Base-by-base conservation (phyloP, 2,113 vertebrate species). In the Salminus brasiliensis region DNA sequence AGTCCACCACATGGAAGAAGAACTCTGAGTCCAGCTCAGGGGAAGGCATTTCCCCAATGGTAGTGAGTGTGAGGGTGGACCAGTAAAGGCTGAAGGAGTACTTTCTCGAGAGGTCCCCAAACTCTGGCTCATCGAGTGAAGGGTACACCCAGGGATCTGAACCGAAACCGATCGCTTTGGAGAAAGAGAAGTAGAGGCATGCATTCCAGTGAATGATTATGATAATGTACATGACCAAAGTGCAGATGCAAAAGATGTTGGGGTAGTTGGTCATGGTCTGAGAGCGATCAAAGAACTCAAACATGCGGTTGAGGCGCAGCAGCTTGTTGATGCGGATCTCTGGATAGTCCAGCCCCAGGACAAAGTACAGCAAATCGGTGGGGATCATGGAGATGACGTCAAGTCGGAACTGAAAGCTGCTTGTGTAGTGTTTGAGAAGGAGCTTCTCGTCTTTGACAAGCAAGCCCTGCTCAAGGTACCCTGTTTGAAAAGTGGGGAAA, bases 121-220 rank as follows among this genome's bases (percentile, higher is more conserved):
- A 99, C 27, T 93, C 96, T 0, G 92, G 92, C 79, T 93, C 84
- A 10, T 88, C 86, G 45, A 92, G 39, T 29, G 89, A 81, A 0
- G 93, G 93, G 77, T 94, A 93, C 29, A 94, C 93, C 93, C 93
- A 94, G 16, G 90, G 81, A 21, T 94, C 93, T 0, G 92, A 83
- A 5, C 93, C 93, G 29, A 94, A 94, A 21, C 98, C 98, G 49
- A 99, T 96, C 13, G 85, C 91, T 91, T 99, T 99, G 0, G 98
- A 99, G 88, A 99, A 96, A 0, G 97, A 97, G 81, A 95, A 99
- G 84, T 94, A 99, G 13, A 97, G 91, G n/a, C 97, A 99, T 13
- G 97, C 97, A 0, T 99, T 99, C 98, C 97, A 99, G 89, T 99
- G 98, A 84, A 97, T 98, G 85, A 99, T 99, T 76, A 99, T 98